A percentile compares a stretch with the other conserved stretches of the same genome.
Evolutionary conservation across 2,888 invertebrate species (phyloP).

Genomic region (Charanyca ferruginea): DNA sequence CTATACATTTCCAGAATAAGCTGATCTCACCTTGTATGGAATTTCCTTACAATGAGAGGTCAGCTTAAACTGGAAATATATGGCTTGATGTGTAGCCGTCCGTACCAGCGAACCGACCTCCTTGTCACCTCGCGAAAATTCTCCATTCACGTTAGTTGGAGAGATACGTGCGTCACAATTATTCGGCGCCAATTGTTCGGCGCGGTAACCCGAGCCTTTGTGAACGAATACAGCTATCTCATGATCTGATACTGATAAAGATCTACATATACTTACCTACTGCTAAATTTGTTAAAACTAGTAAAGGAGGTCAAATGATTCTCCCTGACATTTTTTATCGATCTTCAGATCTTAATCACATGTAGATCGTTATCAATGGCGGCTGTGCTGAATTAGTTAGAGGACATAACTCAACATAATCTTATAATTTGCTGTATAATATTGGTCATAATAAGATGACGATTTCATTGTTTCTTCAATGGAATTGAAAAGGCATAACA

Average conservation of each 20-base stretch:
- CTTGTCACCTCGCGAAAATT: too few relatives aligned
- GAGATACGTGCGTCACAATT: neutral
- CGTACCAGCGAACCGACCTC: too few relatives aligned
- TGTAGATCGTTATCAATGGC: constrained; percentile 25
- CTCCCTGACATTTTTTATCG: constrained; percentile 31
- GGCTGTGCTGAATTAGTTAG: constrained; percentile 7
- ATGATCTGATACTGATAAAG: constrained; percentile 24
- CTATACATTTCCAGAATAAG: too few relatives aligned
- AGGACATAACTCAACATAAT: neutral
- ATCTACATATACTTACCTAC: constrained; percentile 11
- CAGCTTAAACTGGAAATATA: too few relatives aligned
- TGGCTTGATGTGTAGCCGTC: too few relatives aligned
- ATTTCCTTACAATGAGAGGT: too few relatives aligned
- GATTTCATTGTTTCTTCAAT: too few relatives aligned
- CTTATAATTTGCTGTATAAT: neutral
- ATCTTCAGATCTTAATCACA: constrained; percentile 29
- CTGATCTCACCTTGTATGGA: too few relatives aligned
- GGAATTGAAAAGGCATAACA: too few relatives aligned
- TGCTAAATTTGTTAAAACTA: constrained; percentile 16
- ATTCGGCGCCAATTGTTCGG: neutral
- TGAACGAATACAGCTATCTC: constrained; percentile 10
- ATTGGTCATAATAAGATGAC: neutral
- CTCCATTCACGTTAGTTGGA: too few relatives aligned
- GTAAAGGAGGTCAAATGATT: constrained; percentile 25
- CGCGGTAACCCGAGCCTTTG: constrained; percentile 10